Conservation (phyloP, 2,888 invertebrate species). For the Idaea straminata region DNA sequence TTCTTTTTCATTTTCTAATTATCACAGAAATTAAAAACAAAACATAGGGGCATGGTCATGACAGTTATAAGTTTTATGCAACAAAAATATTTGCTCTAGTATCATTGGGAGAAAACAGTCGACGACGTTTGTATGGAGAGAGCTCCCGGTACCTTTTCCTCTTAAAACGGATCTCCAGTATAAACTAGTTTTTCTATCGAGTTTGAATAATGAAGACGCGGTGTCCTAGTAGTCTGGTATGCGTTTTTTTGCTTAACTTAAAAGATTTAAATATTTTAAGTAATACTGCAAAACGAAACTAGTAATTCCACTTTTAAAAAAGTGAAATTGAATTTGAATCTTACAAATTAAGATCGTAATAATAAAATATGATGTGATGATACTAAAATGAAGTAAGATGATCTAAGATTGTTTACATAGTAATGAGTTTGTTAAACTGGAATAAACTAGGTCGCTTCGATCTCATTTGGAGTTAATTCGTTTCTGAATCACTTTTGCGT, state of each 20-base stretch:
- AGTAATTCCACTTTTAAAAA: not conserved
- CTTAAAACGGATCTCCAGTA: not conserved
- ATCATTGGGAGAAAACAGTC: no score
- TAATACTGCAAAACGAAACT: slow-evolving; percentile 6
- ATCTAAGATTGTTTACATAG: not conserved
- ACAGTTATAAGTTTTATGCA: no score
- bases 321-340: not conserved
- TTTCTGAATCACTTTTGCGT: not conserved
- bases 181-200: not conserved
- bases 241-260: slow-evolving; percentile 6
- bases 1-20: no score
- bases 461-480: not conserved
- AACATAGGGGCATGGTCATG: no score
- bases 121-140: no score
- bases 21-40: no score
- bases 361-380: not conserved
- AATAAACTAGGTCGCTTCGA: not conserved
- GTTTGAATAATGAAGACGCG: not conserved
- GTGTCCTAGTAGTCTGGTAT: slow-evolving; percentile 1
- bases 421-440: not conserved
- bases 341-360: not conserved
- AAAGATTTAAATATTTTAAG: slow-evolving; percentile 8
- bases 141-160: not conserved
- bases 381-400: not conserved
- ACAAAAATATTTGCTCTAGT: no score